Evolutionary conservation across 2,113 vertebrate genomes (phyloP), one percentile per base, ranked within the genome.

Genomic region (Platichthys flesus): DNA sequence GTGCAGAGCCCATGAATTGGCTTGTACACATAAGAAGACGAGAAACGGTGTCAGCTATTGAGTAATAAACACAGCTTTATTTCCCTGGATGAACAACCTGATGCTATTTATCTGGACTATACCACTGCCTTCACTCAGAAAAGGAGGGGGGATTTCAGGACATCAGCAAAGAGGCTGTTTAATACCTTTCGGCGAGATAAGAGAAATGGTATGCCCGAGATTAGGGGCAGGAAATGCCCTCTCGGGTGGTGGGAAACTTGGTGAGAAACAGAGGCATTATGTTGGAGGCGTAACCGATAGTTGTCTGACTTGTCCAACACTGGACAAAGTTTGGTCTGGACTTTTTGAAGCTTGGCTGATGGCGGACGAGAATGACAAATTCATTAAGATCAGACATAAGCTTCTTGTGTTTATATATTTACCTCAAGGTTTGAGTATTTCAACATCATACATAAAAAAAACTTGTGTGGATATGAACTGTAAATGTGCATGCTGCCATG

Each of bases 241-340:
- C 83, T 90, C 82, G 60, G 85, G 84, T 90, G 85, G 89, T 91
- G 90, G 87, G 90, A 91, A 92, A 78, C 72, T 81, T 28, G 61
- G 58, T 13, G 23, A 78, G 82, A 69, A 83, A 85, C 85, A 85
- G 88, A 82, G 85, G 87, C 79, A 78, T 85, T 28, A 75, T 40
- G 86, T 81, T 83, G 83, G 70, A 88, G 63, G 82, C 74, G 88
- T 79, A 91, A 90, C 75, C 21, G 80, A 92, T 90, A 90, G 78
- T 71, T 67, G 85, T 78, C 76, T 83, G 86, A 80, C 79, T 78
- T 67, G 74, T 82, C 83, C 58, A 75, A 87, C 77, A 84, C 62
- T 67, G 77, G 76, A 7, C 20, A 54, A 54, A n/a, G 18, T 81
- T 85, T 56, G 60, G 72, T 72, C 67, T 45, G 60, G 74, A 73